Evolutionary conservation across 53 echinoderm and acorn worm species (phyloP).

Genomic region (Paracentrotus lividus): DNA sequence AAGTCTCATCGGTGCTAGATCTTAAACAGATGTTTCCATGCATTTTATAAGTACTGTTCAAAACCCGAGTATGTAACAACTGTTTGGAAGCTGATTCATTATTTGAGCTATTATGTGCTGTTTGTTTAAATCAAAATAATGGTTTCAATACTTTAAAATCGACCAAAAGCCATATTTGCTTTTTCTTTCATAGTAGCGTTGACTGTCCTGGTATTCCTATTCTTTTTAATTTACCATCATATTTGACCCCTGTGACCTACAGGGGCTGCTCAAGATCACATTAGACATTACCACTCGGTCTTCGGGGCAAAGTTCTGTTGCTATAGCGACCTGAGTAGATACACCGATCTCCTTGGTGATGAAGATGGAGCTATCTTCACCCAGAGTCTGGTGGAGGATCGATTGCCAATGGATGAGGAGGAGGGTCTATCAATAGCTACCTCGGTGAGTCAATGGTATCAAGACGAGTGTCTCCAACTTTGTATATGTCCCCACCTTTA

Average conservation of each 20-base stretch:
- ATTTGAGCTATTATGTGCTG: neutral
- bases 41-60: no score
- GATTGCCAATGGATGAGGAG: constrained; percentile 64
- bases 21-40: no score
- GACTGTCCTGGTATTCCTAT: neutral
- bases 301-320: constrained; percentile 94
- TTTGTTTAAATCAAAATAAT: neutral
- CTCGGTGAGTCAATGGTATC: constrained; percentile 85
- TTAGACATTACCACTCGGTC: constrained; percentile 80
- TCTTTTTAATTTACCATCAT: neutral
- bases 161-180: neutral
- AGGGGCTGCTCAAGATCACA: constrained; percentile 55
- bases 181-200: neutral
- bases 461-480: no score
- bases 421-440: constrained; percentile 71
- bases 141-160: neutral
- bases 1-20: no score
- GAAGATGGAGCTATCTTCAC: constrained; percentile 76
- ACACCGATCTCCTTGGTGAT: constrained; percentile 78
- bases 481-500: no score
- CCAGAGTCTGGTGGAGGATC: constrained; percentile 75
- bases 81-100: no score
- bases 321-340: constrained; percentile 83
- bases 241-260: neutral
- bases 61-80: no score